Percentiles rank a stretch among this genome's conserved stretches.
Conservation (phyloP, 2,797 vertebrate genomes). For the Trachops cirrhosus region DNA sequence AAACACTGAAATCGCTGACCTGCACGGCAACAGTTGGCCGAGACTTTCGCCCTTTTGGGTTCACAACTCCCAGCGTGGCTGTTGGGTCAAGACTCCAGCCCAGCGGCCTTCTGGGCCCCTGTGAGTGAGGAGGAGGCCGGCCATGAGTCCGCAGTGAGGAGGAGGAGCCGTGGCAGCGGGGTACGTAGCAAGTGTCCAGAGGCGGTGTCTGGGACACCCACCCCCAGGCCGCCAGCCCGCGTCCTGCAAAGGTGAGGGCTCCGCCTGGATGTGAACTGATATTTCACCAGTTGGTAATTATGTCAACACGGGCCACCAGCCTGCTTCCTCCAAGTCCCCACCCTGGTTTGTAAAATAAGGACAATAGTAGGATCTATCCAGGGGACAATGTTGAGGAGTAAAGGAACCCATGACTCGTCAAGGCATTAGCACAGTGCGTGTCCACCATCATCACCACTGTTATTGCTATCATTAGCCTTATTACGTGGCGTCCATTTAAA, state of each 20-base stretch:
- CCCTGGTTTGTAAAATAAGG: not conserved
- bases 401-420: accelerated
- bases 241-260: accelerated
- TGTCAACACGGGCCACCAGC: accelerated
- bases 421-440: accelerated
- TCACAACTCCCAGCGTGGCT: accelerated
- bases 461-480: accelerated
- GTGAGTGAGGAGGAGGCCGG: accelerated
- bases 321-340: not conserved
- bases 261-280: accelerated
- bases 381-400: not conserved
- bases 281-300: accelerated
- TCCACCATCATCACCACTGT: accelerated
- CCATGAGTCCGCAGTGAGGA: no score
- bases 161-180: accelerated
- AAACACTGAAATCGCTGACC: accelerated
- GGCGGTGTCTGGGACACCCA: accelerated
- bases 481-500: not conserved
- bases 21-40: accelerated
- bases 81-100: not conserved
- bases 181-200: not conserved
- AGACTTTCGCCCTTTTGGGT: accelerated
- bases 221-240: accelerated
- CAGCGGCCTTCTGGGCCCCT: accelerated
- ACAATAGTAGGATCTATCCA: accelerated